These are phyloP conservation scores for Protosalanx chinensis DNA, from an alignment of 2,797 vertebrate genomes.

Conservation along the genomic window DNA sequence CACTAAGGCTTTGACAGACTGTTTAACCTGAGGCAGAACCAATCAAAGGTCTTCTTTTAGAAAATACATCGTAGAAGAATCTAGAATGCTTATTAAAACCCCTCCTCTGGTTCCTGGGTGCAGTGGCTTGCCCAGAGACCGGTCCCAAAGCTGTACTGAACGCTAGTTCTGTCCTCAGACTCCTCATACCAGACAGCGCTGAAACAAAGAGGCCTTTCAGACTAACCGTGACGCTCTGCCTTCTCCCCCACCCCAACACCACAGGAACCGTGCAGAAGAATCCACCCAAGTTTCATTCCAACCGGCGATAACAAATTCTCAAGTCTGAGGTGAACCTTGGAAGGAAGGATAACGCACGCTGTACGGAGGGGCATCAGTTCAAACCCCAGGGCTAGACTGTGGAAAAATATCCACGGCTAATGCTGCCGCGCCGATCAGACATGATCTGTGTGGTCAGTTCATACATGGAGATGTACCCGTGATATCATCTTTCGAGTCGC, in stretches of 20 bases:
- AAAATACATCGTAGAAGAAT: slow-evolving; percentile 21
- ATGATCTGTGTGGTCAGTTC: slow-evolving; percentile 2
- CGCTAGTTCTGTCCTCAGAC: slow-evolving; percentile 41
- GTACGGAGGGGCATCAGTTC: slow-evolving; percentile 40
- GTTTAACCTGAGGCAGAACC: slow-evolving; percentile 52
- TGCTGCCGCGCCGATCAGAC: slow-evolving; percentile 10
- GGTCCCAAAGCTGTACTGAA: slow-evolving; percentile 64
- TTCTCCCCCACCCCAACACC: slow-evolving; percentile 69
- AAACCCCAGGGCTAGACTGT: background rate
- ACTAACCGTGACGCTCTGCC: slow-evolving; percentile 77
- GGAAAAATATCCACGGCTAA: background rate
- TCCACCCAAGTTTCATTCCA: slow-evolving; percentile 52
- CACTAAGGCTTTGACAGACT: background rate
- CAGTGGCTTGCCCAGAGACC: slow-evolving; percentile 52
- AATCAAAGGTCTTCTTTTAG: slow-evolving; percentile 41
- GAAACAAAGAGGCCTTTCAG: slow-evolving; percentile 77
- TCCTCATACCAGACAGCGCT: slow-evolving; percentile 54
- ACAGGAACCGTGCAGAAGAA: slow-evolving; percentile 73
- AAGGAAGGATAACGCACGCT: slow-evolving; percentile 49
- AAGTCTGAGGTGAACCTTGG: slow-evolving; percentile 43
- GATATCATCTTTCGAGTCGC: background rate
- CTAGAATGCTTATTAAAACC: slow-evolving; percentile 57
- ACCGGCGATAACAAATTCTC: slow-evolving; percentile 63
- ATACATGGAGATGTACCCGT: background rate
- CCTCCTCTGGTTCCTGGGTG: slow-evolving; percentile 47